These are phyloP conservation scores for Scaptomyza hsui DNA, from an alignment of 1,140 invertebrate genomes.

Conservation along the genomic window DNA sequence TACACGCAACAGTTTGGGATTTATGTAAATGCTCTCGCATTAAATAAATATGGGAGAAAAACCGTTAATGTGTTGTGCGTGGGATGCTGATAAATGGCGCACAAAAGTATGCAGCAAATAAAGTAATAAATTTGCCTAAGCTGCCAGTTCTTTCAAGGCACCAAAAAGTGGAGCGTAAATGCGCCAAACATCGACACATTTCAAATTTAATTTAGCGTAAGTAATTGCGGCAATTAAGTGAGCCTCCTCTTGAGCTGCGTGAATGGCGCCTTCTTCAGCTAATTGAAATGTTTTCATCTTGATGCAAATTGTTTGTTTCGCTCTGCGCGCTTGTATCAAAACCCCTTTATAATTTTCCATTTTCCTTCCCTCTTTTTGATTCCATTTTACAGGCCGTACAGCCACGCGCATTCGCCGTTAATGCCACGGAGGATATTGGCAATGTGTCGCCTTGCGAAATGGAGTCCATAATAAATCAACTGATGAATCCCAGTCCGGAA, in stretches of 20 bases:
- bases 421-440: conserved; percentile 65
- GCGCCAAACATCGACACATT: conserved; percentile 62
- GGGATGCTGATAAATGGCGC: conserved; percentile 25
- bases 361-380: background rate
- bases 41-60: conserved; percentile 1
- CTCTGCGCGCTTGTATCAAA: too few relatives aligned
- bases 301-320: conserved; percentile 1
- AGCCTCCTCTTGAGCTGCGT: background rate
- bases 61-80: conserved; percentile 14
- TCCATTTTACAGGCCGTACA: conserved; percentile 58
- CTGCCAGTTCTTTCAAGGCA: background rate
- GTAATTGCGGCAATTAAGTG: conserved; percentile 59
- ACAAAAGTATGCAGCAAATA: conserved; percentile 53
- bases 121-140: conserved; percentile 39
- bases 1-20: background rate
- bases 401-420: conserved; percentile 56
- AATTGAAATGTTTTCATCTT: conserved; percentile 43
- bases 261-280: conserved; percentile 5
- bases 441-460: conserved; percentile 78
- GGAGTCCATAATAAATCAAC: conserved; percentile 81
- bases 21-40: conserved; percentile 1
- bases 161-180: conserved; percentile 9
- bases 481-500: conserved; percentile 78
- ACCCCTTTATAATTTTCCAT: conserved; percentile 18
- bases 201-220: conserved; percentile 62